Base-by-base conservation (phyloP, 2,888 invertebrate species). In the Amblyjoppa proteus region DNA sequence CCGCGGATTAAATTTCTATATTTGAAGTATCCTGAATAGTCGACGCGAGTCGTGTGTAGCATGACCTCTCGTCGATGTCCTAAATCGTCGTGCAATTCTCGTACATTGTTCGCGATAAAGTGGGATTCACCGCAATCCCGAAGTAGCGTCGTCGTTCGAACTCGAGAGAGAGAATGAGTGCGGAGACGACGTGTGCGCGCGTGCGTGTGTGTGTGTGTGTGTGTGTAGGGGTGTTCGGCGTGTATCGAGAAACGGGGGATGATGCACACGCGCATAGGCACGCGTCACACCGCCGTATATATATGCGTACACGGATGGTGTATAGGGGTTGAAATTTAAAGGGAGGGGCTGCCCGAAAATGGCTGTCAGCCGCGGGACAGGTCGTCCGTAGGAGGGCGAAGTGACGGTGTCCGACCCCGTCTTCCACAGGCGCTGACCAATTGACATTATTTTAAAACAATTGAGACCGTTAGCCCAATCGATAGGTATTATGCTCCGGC, bases 281-380 rank as follows among this genome's bases (percentile, higher is more conserved):
- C 81, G 86, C 77, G 78, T 66, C 45, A 69, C 70, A 64, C 58
- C 34, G 64, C 25, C 82, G 73, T 78, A 75, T 79, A 34, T 70
- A 79, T 81, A 69, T 81, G 79, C 71, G 53, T 64, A 28, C 66
- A n/a, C n/a, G 45, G 41, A 51, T 53, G 28, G 49, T 28, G 81
- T 70, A 81, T 64, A 89, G 89, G 91, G 90, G 89, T 89, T 89
- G 90, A 88, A 90, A 89, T 89, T 90, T 88, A 90, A 93, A 93
- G 93, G 93, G 93, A 93, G 93, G 93, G 93, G 93, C 93, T 92
- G 89, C 70, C 89, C 91, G 91, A 93, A 93, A 93, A 93, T 93
- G 93, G 93, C 93, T 92, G 93, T 91, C 92, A 91, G 91, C 87
- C 91, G 90, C 90, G 90, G 91, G 91, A 91, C 91, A 90, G 91